Conservation (phyloP, 2,797 vertebrate genomes). For the Semaprochilodus insignis region DNA sequence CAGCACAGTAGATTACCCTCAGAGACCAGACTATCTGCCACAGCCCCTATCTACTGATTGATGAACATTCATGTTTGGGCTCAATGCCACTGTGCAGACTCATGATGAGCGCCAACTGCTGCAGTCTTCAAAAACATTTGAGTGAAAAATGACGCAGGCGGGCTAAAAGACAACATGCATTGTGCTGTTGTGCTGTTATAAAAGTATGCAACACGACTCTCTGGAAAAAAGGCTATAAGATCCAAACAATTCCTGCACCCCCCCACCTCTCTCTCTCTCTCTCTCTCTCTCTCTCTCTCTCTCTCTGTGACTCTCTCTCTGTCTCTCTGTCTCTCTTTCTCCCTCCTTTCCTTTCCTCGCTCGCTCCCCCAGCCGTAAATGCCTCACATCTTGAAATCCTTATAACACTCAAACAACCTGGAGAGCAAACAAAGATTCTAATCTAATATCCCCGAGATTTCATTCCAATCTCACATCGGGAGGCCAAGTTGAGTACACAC, state of each 20-base stretch:
- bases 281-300: constrained; percentile 22
- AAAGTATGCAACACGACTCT: constrained; percentile 26
- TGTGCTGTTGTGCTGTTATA: neutral
- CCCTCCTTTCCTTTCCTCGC: constrained; percentile 32
- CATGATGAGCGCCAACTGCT: neutral
- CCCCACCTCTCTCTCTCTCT: constrained; percentile 1
- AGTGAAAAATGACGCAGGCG: constrained; percentile 11
- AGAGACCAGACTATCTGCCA: constrained; percentile 68
- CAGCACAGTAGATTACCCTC: constrained; percentile 70
- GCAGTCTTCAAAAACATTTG: constrained; percentile 11
- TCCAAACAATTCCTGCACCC: constrained; percentile 24
- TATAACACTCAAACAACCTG: constrained; percentile 56
- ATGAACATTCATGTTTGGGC: constrained; percentile 6
- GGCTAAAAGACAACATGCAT: neutral
- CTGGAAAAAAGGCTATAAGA: neutral
- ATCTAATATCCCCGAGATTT: constrained; percentile 54
- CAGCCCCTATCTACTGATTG: constrained; percentile 11
- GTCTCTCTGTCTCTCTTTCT: neutral
- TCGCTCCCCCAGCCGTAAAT: constrained; percentile 40
- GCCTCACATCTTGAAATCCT: constrained; percentile 53
- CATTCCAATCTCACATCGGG: constrained; percentile 48
- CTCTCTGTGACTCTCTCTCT: no score
- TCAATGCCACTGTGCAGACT: neutral
- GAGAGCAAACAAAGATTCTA: constrained; percentile 50
- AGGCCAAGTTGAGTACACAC: constrained; percentile 44